Percentiles rank a stretch among this genome's conserved stretches.
These are phyloP conservation scores for Tenthredo notha DNA, from an alignment of 2,888 invertebrate genomes.

Conservation along the genomic window DNA sequence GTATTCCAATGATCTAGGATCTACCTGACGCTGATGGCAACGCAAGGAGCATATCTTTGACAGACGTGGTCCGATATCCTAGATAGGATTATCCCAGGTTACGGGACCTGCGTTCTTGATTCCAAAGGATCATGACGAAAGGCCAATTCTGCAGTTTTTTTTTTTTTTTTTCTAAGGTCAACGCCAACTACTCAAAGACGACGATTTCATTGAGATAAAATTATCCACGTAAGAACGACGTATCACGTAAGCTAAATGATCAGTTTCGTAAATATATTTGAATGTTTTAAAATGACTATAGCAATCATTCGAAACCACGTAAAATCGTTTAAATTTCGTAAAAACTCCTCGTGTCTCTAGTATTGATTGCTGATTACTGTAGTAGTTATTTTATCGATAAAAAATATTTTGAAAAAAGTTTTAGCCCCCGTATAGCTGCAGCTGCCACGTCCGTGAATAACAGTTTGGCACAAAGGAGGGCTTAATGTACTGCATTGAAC, in stretches of 20 bases:
- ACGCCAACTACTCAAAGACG: constrained; percentile 7
- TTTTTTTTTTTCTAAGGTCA: not conserved
- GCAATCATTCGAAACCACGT: not conserved
- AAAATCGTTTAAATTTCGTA: not conserved
- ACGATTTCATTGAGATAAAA: not conserved
- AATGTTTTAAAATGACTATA: not conserved
- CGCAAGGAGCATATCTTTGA: not conserved
- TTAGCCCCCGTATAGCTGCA: not conserved
- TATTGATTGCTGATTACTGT: not conserved
- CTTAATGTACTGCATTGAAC: constrained; percentile 42
- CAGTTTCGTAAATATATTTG: not conserved
- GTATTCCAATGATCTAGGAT: constrained; percentile 20
- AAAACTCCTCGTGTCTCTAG: not conserved
- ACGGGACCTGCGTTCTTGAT: constrained; percentile 2
- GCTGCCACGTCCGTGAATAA: constrained; percentile 29
- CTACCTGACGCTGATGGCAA: not conserved
- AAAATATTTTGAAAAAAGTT: not conserved
- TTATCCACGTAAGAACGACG: not conserved
- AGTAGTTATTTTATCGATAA: not conserved
- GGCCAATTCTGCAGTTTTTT: constrained; percentile 9
- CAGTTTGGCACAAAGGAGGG: constrained; percentile 30
- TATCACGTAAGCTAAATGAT: not conserved
- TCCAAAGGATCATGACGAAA: not conserved
- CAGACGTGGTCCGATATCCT: constrained; percentile 18
- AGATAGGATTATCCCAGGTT: constrained; percentile 33